Evolutionary conservation across 1,140 invertebrate species (phyloP), one percentile per base, ranked within the genome.

Genomic region (Thaumetopoea pityocampa): DNA sequence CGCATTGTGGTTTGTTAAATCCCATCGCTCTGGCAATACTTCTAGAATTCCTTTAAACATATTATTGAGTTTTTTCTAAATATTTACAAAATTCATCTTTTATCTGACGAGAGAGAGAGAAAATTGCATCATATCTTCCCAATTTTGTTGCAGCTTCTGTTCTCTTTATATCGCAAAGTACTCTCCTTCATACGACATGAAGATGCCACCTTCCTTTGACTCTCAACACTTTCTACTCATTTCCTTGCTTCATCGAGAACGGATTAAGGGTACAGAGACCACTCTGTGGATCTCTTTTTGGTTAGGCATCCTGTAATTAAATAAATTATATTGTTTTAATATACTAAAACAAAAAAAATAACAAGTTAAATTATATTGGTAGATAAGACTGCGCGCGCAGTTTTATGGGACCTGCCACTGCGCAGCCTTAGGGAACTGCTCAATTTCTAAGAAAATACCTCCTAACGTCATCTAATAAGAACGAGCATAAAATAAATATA

Each of bases 1-100:
- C 24, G 1, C 45, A 19, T 33, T 55, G 35, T 2, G 36, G 11
- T 28, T 30, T 29, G 40, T 63, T 65, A 27, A 59, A 61, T 14
- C 46, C 55, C 5, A 47, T 60, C 2, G 50, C 49, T 9, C 41
- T 18, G 5, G 36, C 26, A 12, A 45, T 8, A 7, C 41, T 51
- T 24, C 41, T 51, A 1, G 35, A 22, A 1, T 8, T 23, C 32
- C 28, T 17, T 24, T 33, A 33, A 11, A 38, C 28, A 47, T 36
- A 3, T 46, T 28, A 26, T 46, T 27, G 15, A 30, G 9, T 4
- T 6, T 17, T 4, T 8, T 16, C 5, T n/a, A 30, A 5, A 30
- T 8, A 16, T 1, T 30, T 22, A n/a, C 18, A 45, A 12, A 45
- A 28, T 1, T 29, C 34, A 23, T 30, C 10, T 23, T 37, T 28